These are phyloP conservation scores for Pangasius djambal DNA, from an alignment of 2,797 vertebrate genomes.

Conservation along the genomic window DNA sequence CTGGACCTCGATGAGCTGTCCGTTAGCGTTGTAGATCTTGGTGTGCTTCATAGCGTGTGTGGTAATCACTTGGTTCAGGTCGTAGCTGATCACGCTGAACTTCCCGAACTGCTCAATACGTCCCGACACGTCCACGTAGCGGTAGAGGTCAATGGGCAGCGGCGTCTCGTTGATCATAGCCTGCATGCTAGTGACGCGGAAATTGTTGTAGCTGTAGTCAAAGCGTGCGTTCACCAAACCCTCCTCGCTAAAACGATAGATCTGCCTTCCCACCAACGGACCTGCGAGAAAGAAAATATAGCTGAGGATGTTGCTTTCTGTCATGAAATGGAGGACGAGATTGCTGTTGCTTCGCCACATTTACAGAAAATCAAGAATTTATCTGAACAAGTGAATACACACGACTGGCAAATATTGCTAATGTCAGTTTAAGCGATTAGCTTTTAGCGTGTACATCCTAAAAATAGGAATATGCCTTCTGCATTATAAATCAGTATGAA, in stretches of 20 bases:
- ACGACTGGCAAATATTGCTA: background rate
- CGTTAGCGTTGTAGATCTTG: slow-evolving; percentile 94
- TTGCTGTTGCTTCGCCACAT: background rate
- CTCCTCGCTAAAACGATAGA: slow-evolving; percentile 97
- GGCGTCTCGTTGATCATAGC: slow-evolving; percentile 98
- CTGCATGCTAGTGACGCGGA: slow-evolving; percentile 98
- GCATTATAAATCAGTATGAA: background rate
- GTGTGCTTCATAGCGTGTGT: slow-evolving; percentile 99
- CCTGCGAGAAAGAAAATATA: slow-evolving; percentile 68
- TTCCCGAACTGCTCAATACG: slow-evolving; percentile 97
- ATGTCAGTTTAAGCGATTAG: background rate
- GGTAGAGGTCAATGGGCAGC: slow-evolving; percentile 95
- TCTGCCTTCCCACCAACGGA: slow-evolving; percentile 93
- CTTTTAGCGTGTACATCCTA: too few relatives aligned
- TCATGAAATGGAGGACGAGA: background rate
- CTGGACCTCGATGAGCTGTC: slow-evolving; percentile 96
- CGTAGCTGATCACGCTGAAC: slow-evolving; percentile 98
- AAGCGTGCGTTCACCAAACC: slow-evolving; percentile 96
- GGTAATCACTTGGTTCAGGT: slow-evolving; percentile 97
- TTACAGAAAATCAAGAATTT: background rate
- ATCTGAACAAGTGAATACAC: background rate
- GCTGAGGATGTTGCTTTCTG: background rate
- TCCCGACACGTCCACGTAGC: slow-evolving; percentile 96
- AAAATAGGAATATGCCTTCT: background rate
- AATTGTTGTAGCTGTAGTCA: slow-evolving; percentile 99